Conservation (phyloP, 2,113 vertebrate genomes). For the Meriones unguiculatus region DNA sequence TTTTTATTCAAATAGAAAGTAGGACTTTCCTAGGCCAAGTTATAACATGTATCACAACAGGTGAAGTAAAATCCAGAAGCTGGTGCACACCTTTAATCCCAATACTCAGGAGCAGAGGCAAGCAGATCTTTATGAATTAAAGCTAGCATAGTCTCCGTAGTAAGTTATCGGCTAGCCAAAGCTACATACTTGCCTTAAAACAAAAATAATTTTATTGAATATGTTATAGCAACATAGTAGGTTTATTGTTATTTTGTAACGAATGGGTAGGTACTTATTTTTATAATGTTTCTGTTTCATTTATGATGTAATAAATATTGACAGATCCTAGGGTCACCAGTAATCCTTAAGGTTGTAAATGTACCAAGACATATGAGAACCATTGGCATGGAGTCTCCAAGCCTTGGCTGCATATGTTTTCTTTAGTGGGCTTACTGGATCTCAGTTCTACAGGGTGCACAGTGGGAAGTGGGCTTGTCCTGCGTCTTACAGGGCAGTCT, state of each 20-base stretch:
- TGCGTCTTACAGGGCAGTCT: neutral
- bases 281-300: neutral
- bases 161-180: too few relatives aligned
- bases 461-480: neutral
- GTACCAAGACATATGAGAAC: neutral
- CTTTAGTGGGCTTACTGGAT: neutral
- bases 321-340: neutral
- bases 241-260: constrained; percentile 18
- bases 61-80: neutral
- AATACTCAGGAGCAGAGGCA: neutral
- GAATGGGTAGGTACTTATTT: neutral
- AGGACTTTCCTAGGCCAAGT: neutral
- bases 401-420: neutral
- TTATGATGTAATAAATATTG: neutral
- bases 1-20: neutral
- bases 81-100: neutral
- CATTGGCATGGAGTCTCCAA: neutral
- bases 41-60: neutral
- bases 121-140: neutral
- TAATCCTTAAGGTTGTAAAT: constrained; percentile 30
- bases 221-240: neutral
- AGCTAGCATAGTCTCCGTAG: neutral
- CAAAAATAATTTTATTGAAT: neutral
- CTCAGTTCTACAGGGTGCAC: neutral
- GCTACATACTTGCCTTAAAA: neutral